Conservation (phyloP, 2,888 invertebrate species). For the Dolomedes plantarius region DNA sequence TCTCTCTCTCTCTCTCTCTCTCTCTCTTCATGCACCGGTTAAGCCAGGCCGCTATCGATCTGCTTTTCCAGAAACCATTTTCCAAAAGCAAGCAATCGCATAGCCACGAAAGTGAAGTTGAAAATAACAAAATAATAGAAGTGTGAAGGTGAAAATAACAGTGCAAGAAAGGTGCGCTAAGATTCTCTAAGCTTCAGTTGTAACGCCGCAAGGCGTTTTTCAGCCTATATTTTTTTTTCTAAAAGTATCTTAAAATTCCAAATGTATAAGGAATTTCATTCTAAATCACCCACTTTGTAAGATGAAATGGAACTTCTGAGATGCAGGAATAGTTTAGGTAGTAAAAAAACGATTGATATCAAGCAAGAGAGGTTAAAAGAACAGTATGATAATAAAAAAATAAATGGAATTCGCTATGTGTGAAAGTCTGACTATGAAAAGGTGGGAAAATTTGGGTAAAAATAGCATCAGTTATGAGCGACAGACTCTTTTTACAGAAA, state of each 20-base stretch:
- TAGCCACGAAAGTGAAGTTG: not conserved
- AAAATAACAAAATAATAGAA: slow-evolving; percentile 1
- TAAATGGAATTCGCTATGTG: too few species aligned
- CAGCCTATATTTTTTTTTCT: too few species aligned
- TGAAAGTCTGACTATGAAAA: too few species aligned
- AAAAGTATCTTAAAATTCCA: not conserved
- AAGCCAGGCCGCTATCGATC: slow-evolving; percentile 50
- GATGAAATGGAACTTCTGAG: not conserved
- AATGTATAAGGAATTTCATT: not conserved
- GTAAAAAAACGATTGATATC: too few species aligned
- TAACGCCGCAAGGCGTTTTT: not conserved
- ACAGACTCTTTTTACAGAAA: too few species aligned
- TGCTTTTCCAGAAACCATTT: slow-evolving; percentile 1
- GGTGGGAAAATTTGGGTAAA: too few species aligned
- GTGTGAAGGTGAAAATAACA: not conserved
- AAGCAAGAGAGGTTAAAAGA: too few species aligned
- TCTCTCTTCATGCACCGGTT: slow-evolving; percentile 35
- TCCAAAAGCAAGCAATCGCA: not conserved
- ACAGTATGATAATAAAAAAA: too few species aligned
- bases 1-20: too few species aligned
- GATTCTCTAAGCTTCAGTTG: not conserved
- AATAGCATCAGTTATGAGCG: too few species aligned
- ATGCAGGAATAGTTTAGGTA: too few species aligned
- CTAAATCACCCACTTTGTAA: not conserved
- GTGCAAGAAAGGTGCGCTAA: not conserved